phyloP scores from a whole-genome alignment of 2,797 vertebrate species.

The Epinephelus coioides region DNA sequence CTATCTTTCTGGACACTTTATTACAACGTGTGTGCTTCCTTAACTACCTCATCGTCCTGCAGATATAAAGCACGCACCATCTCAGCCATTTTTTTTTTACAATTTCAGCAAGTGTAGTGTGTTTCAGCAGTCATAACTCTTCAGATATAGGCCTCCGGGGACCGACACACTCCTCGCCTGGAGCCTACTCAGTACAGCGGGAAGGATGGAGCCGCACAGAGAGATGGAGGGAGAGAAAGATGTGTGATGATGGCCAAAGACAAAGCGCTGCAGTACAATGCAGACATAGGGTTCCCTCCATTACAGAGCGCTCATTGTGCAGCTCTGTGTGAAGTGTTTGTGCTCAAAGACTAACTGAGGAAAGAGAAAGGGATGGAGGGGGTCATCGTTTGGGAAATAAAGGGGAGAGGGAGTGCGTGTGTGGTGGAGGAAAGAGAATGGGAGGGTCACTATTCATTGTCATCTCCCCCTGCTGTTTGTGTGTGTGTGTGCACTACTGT shows the following conservation, averaged over 20 bases:
- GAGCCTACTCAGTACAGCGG: conserved; percentile 22
- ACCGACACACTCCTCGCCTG: conserved; percentile 4
- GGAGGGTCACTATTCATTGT: conserved; percentile 43
- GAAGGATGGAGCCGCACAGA: conserved; percentile 22
- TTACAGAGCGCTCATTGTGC: conserved; percentile 72
- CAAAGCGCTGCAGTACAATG: conserved; percentile 72
- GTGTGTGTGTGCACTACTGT: conserved; percentile 12
- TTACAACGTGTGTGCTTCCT: neutral
- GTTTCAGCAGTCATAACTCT: conserved; percentile 36
- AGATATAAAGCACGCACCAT: neutral
- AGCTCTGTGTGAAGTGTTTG: conserved; percentile 71
- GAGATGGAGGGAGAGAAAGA: conserved; percentile 36
- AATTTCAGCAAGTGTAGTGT: conserved; percentile 36
- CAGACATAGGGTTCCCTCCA: conserved; percentile 66
- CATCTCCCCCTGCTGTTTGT: conserved; percentile 38
- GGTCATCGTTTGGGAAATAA: conserved; percentile 31
- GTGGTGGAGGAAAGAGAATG: conserved; percentile 24
- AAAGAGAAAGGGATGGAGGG: conserved; percentile 50
- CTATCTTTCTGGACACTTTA: neutral
- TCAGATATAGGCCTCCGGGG: conserved; percentile 36
- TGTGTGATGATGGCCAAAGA: conserved; percentile 56
- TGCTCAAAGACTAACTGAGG: conserved; percentile 67
- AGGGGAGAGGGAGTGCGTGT: neutral
- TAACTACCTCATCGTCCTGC: neutral
- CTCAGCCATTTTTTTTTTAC: conserved; percentile 13